Percentiles rank a stretch among this genome's conserved stretches.
Evolutionary conservation across 2,797 vertebrate genomes (phyloP).

Genomic region (Hemibagrus guttatus): DNA sequence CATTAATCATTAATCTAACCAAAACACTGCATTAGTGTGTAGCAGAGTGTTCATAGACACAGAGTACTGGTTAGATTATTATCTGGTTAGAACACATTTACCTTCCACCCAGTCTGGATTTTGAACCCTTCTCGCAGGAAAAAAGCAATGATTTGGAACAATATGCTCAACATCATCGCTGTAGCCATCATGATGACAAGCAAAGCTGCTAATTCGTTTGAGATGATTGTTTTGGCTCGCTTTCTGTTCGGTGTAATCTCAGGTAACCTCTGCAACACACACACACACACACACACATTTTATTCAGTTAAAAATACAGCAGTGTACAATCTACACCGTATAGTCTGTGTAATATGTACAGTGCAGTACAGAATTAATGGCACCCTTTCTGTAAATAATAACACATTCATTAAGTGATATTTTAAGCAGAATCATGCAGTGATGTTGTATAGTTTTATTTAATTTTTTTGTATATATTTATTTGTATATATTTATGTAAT

Average conservation of each 20-base stretch:
- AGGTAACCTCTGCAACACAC: conserved; percentile 76
- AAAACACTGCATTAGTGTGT: neutral
- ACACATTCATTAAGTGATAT: neutral
- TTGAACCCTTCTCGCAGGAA: conserved; percentile 71
- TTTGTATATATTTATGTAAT: no score
- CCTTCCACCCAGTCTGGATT: no score
- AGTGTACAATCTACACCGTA: neutral
- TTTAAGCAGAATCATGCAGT: neutral
- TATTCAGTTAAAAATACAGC: neutral
- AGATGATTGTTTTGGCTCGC: conserved; percentile 83
- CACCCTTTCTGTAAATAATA: neutral
- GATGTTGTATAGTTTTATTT: neutral
- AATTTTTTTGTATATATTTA: neutral
- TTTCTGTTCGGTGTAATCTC: conserved; percentile 72
- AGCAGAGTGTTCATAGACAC: neutral
- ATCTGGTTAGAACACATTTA: neutral
- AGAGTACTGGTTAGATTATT: neutral
- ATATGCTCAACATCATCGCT: conserved; percentile 65
- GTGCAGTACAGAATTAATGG: neutral
- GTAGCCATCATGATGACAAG: conserved; percentile 76
- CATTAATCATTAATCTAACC: neutral
- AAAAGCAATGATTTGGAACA: conserved; percentile 71
- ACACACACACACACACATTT: no score
- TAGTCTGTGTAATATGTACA: neutral
- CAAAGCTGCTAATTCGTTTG: conserved; percentile 73